phyloP scores from a whole-genome alignment of 2,888 invertebrate genomes.

The Cryptocheilus praepositus region DNA sequence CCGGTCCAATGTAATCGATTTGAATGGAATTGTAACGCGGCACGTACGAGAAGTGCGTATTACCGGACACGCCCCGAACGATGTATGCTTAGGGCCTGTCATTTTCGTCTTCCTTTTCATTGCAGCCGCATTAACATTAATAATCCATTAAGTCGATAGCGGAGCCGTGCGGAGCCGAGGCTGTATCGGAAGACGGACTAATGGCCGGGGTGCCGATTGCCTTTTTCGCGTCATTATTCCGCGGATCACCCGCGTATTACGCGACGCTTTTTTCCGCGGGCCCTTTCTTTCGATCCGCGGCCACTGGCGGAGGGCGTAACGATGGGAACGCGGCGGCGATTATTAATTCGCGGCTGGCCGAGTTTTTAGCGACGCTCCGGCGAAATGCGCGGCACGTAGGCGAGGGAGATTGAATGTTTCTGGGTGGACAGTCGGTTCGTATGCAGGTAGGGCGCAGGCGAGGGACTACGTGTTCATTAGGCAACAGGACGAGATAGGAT shows the following conservation, averaged over 20 bases:
- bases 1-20: too few relatives aligned
- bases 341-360: too few relatives aligned
- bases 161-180: neutral
- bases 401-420: too few relatives aligned
- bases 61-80: slow-evolving; percentile 1
- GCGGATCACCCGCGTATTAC: slow-evolving; percentile 9
- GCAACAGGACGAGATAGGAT: too few relatives aligned
- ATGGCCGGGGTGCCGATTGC: slow-evolving; percentile 12
- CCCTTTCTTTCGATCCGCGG: neutral
- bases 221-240: slow-evolving; percentile 12
- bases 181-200: neutral
- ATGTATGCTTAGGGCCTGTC: slow-evolving; percentile 10
- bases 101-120: slow-evolving; percentile 46
- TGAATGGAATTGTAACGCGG: too few relatives aligned
- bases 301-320: neutral
- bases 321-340: neutral
- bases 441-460: too few relatives aligned
- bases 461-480: too few relatives aligned
- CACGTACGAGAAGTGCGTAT: neutral
- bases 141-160: slow-evolving; percentile 51
- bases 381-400: too few relatives aligned
- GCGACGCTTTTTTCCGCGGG: neutral
- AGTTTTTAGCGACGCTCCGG: too few relatives aligned
- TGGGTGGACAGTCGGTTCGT: too few relatives aligned
- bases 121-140: slow-evolving; percentile 50